Evolutionary conservation across 2,797 vertebrate genomes (phyloP), one percentile per base, ranked within the genome.

Genomic region (Macropus fuliginosus): DNA sequence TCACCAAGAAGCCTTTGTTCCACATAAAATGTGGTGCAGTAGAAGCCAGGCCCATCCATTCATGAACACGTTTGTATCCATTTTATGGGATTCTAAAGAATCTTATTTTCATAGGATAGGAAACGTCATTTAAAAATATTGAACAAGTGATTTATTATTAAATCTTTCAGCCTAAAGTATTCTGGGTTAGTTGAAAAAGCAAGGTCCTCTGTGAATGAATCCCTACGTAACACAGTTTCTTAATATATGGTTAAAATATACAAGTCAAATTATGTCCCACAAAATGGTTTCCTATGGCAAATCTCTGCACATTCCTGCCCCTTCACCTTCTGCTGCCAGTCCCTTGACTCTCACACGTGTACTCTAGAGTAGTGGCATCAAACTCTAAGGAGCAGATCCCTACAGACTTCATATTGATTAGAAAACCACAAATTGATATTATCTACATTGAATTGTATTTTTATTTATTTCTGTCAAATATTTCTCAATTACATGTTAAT

Each of bases 61-160:
- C 52, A 52, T 93, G 89, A 56, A 28, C 54, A 91, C 92, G 9
- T 94, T 93, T 96, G 81, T 94, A 94, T 91, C 55, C 40, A 87
- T 92, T 95, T 95, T 95, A 93, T n/a, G 34, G 34, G 74, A 8
- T 89, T 54, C 91, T 93, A 92, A 95, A 46, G 52, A 96, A 92
- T 94, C 55, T 62, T 95, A 16, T 62, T 96, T 97, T 91, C 96
- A 93, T 91, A 55, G 31, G 54, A 74, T 74, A 93, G 46, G 92
- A 95, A 92, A 94, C 16, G 29, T 91, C 55, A 31, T 87, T 94
- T 59, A 59, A 97, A 96, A 94, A 94, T 90, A 94, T 54, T n/a
- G 40, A 2, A 11, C 50, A 74, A 46, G 40, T n/a, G 1, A 95
- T 94, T 74, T 91, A 74, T 90, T 93, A 93, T 90, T 93, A 93